A percentile compares a stretch with the other conserved stretches of the same genome.
These are phyloP conservation scores for Melangyna quadrimaculata DNA, from an alignment of 2,888 invertebrate genomes.

Conservation along the genomic window DNA sequence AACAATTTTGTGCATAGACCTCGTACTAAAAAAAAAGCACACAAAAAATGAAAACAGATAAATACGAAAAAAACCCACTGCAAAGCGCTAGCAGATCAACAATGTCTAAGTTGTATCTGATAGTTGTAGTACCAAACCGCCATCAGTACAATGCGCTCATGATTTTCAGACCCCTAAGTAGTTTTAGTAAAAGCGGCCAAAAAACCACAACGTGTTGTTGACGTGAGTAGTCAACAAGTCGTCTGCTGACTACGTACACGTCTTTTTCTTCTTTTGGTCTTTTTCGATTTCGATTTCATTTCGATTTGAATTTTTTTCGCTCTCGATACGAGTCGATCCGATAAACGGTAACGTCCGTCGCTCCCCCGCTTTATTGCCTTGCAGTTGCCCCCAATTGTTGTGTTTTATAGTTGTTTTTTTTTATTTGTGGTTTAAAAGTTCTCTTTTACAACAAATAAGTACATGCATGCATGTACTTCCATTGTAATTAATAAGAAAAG, in stretches of 20 bases:
- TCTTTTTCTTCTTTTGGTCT: slow-evolving; percentile 37
- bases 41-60: neutral
- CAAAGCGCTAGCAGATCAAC: slow-evolving; percentile 51
- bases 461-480: slow-evolving; percentile 5
- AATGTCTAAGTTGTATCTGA: slow-evolving; percentile 8
- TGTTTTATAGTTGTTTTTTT: neutral
- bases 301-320: slow-evolving; percentile 26
- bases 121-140: slow-evolving; percentile 56
- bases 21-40: slow-evolving; percentile 12
- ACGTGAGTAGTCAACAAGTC: slow-evolving; percentile 63
- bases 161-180: slow-evolving; percentile 50
- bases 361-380: neutral
- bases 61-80: slow-evolving; percentile 12
- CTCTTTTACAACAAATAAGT: slow-evolving; percentile 15
- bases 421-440: slow-evolving; percentile 4
- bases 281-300: slow-evolving; percentile 52
- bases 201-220: slow-evolving; percentile 66
- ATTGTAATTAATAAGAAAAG: slow-evolving; percentile 21
- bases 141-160: slow-evolving; percentile 69
- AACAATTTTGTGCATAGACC: slow-evolving; percentile 44
- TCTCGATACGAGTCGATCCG: slow-evolving; percentile 25
- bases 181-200: slow-evolving; percentile 60
- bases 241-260: slow-evolving; percentile 41
- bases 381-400: neutral
- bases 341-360: slow-evolving; percentile 8